Conservation (phyloP, 2,888 invertebrate genomes). For the Esperia sulphurella region DNA sequence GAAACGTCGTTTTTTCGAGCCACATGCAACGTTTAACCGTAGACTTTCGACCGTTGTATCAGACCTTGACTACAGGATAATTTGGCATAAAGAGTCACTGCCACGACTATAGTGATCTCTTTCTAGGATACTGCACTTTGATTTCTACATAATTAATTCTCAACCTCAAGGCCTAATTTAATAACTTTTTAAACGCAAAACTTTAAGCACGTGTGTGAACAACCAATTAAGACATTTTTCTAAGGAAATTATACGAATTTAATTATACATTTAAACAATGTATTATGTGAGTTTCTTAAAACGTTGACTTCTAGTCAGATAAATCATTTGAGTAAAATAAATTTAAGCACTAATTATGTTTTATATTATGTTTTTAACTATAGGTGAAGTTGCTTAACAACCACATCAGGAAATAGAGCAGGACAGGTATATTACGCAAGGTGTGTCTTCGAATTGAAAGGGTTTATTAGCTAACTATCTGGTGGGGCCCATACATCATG, state of each 20-base stretch:
- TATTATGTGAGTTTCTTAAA: not conserved
- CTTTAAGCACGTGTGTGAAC: constrained; percentile 14
- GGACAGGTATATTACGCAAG: constrained; percentile 48
- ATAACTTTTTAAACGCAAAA: not conserved
- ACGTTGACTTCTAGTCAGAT: not conserved
- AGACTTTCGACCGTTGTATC: constrained; percentile 51
- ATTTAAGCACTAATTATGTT: no score
- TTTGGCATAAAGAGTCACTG: constrained; percentile 28
- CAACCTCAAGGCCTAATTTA: constrained; percentile 1
- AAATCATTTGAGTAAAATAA: not conserved
- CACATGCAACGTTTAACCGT: constrained; percentile 60
- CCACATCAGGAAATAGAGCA: constrained; percentile 13
- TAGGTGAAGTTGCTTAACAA: not conserved
- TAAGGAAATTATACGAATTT: constrained; percentile 6
- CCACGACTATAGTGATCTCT: constrained; percentile 45
- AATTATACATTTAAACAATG: constrained; percentile 6
- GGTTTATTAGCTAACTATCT: constrained; percentile 65
- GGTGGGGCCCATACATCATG: constrained; percentile 68
- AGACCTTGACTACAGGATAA: constrained; percentile 33
- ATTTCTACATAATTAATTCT: constrained; percentile 12
- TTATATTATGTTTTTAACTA: constrained; percentile 3
- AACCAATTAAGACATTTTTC: constrained; percentile 20
- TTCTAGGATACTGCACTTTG: constrained; percentile 32
- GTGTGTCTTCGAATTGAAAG: constrained; percentile 47
- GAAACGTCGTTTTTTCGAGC: constrained; percentile 70